Evolutionary conservation across 2,888 invertebrate species (phyloP), one percentile per base, ranked within the genome.

Genomic region (Rhabditoides inermis): DNA sequence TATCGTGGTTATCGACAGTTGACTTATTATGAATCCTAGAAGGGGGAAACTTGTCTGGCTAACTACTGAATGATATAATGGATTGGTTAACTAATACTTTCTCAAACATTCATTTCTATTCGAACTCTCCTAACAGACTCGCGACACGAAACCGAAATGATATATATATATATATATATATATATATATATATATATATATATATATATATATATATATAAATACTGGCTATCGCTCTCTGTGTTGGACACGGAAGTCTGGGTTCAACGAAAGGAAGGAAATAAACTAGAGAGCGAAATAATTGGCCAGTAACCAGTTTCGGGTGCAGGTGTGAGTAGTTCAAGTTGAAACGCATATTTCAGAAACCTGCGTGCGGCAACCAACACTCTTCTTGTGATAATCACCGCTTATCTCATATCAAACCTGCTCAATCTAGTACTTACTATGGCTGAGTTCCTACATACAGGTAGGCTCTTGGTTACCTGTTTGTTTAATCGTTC

Each of bases 331-430:
- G n/a, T n/a, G n/a, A n/a, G n/a, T n/a, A n/a, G n/a, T n/a, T n/a
- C n/a, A n/a, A n/a, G n/a, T n/a, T n/a, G n/a, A n/a, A 39, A 12
- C 6, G 18, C 18, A 10, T 18, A 39, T 39, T 39, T 7, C 32
- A 23, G 32, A 45, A 66, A 64, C 45, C 47, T 70, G 3, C 54
- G 69, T 37, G 55, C 63, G 37, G 73, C 73, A 1, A 73, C 73
- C 6, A 44, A 57, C 20, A 70, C 74, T 4, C 60, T 73, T 6
- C 56, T 74, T 2, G 62, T 75, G 32, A 74, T 75, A 39, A 73
- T 74, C 41, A 67, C 68, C 6, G 68, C 67, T 39, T 74, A 74
- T 51, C 54, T 74, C 28, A 65, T 74, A 12, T 69, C 70, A 0
- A 74, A 75, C 53, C 45, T 65, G 20, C 55, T 74, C 41, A 69